Evolutionary conservation across 2,888 invertebrate genomes (phyloP).

Genomic region (Stenodema calcarata): DNA sequence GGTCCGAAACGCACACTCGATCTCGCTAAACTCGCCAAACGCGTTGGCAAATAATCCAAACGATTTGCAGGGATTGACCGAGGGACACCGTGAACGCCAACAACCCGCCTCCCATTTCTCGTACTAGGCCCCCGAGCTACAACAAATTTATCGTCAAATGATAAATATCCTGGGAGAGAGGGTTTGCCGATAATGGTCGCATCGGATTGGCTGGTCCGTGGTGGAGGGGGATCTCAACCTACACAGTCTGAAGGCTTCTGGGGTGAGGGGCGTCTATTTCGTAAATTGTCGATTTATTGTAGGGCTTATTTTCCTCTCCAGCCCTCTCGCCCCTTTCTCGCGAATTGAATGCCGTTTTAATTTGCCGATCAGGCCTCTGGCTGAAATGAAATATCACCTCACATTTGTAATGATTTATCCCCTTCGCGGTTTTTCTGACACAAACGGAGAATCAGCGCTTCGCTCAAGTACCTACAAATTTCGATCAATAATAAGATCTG

Average conservation of each 20-base stretch:
- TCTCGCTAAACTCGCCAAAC: slow-evolving; percentile 23
- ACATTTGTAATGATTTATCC: not conserved
- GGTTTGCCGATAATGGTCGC: slow-evolving; percentile 33
- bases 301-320: not conserved
- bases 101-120: not conserved
- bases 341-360: not conserved
- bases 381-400: not conserved
- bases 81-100: not conserved
- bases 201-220: not conserved
- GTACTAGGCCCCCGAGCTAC: not conserved
- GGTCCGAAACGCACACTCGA: not conserved
- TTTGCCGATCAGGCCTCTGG: not conserved
- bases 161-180: slow-evolving; percentile 27
- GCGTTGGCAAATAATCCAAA: slow-evolving; percentile 50
- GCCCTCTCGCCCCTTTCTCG: not conserved
- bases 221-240: not conserved
- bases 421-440: not conserved
- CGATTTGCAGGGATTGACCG: slow-evolving; percentile 46
- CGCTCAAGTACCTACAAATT: no score
- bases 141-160: slow-evolving; percentile 42
- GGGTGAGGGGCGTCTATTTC: slow-evolving; percentile 4
- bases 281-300: slow-evolving; percentile 35
- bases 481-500: no score
- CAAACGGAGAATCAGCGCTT: no score
- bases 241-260: not conserved